Evolutionary conservation across 2,797 vertebrate genomes (phyloP).

Genomic region (Vireo griseus): DNA sequence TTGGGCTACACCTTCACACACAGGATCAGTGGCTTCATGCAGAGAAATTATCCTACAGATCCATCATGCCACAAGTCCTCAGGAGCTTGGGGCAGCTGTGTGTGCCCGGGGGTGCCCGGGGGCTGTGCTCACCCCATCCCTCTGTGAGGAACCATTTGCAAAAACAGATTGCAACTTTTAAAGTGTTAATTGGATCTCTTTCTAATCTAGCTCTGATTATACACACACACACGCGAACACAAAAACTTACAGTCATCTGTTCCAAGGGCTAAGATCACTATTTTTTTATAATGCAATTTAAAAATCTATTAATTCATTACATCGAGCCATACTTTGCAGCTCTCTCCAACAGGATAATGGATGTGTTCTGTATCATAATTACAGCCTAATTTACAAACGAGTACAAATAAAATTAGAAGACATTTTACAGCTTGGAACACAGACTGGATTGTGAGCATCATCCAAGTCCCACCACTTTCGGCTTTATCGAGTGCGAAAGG

Average conservation of each 20-base stretch:
- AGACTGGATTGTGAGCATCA: conserved; percentile 49
- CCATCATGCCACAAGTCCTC: fast-evolving
- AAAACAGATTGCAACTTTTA: conserved; percentile 62
- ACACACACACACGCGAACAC: conserved; percentile 16
- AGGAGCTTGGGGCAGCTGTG: background rate
- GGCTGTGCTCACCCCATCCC: background rate
- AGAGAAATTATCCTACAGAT: background rate
- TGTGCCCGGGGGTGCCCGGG: background rate
- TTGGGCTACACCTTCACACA: background rate
- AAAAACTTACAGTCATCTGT: conserved; percentile 66
- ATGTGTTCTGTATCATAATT: conserved; percentile 64
- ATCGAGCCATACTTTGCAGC: conserved; percentile 61
- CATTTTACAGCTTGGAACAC: conserved; percentile 66
- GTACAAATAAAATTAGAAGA: conserved; percentile 69
- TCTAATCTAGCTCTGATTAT: conserved; percentile 58
- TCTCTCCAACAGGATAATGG: conserved; percentile 65
- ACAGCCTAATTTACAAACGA: conserved; percentile 63
- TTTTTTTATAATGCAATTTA: conserved; percentile 64
- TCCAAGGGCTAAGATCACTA: conserved; percentile 68
- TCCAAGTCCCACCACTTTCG: conserved; percentile 44
- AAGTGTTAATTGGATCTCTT: conserved; percentile 63
- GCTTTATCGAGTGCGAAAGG: background rate
- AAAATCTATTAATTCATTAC: conserved; percentile 70
- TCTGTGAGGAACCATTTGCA: conserved; percentile 15
- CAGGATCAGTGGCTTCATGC: fast-evolving